Evolutionary conservation across 2,113 vertebrate genomes (phyloP), one percentile per base, ranked within the genome.

Genomic region (Colossoma macropomum): DNA sequence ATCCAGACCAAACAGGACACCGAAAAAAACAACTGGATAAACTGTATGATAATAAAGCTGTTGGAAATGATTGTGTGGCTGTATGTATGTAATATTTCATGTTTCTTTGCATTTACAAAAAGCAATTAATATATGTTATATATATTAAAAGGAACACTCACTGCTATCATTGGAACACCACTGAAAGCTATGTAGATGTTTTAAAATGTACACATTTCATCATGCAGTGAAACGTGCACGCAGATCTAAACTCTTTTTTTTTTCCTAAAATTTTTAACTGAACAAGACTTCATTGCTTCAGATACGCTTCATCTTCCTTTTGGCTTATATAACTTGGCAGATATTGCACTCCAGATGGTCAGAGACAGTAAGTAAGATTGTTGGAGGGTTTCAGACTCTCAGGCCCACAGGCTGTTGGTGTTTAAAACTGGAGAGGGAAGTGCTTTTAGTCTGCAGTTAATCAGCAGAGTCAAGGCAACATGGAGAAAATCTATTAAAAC

Each of bases 261-360:
- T 62, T 25, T 75, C 72, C 65, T 62, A 41, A 75, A 50, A 63
- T 54, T 21, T 34, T 32, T 60, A 41, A 72, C n/a, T 60, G 27
- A 73, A 71, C 68, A n/a, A 80, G 70, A 34, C n/a, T 28, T 32
- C 70, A 60, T 19, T 23, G 48, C 75, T 76, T 38, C 25, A 6
- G 41, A 50, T 59, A 2, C 23, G 74, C 68, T 17, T 50, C 38
- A 41, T 71, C 63, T 50, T 75, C 71, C 75, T 50, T 76, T 75
- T 48, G 52, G 73, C 50, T 77, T 81, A 21, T 25, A 23, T 77
- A 85, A 81, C 73, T 85, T 77, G 74, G 84, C 79, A 81, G 74
- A 23, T 21, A 59, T 32, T 34, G 27, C n/a, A 69, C 68, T 69
- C 50, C 79, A 82, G 79, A 77, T 81, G 74, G 79, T 12, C 69